Evolutionary conservation across 2,888 invertebrate species (phyloP).

Genomic region (Ceramica pisi): DNA sequence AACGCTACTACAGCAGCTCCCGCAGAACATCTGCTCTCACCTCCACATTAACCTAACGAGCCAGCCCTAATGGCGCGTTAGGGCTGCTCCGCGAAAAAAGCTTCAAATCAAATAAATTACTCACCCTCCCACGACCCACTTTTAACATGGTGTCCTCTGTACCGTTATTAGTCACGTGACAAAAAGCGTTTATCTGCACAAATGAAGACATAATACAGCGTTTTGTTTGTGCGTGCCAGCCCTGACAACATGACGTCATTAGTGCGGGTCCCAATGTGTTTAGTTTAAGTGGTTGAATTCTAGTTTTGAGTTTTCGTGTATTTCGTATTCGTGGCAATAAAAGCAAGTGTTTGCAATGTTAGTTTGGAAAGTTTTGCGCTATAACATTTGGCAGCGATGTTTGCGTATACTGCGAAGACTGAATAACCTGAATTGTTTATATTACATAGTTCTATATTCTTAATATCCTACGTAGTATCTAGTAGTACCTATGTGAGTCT

Average conservation of each 20-base stretch:
- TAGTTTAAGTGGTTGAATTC: conserved; percentile 58
- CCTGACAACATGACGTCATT: conserved; percentile 67
- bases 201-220: conserved; percentile 75
- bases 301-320: conserved; percentile 57
- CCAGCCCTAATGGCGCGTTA: conserved; percentile 87
- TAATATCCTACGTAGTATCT: neutral
- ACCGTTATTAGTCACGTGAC: conserved; percentile 83
- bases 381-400: conserved; percentile 31
- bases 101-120: conserved; percentile 87
- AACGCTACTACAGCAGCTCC: conserved; percentile 76
- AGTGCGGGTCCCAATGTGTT: conserved; percentile 62
- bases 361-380: conserved; percentile 50
- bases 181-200: conserved; percentile 82
- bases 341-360: conserved; percentile 60
- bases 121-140: conserved; percentile 81
- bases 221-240: conserved; percentile 68
- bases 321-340: conserved; percentile 60
- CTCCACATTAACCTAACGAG: conserved; percentile 90
- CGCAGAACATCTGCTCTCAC: conserved; percentile 86
- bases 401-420: conserved; percentile 12
- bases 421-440: conserved; percentile 10
- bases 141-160: conserved; percentile 79
- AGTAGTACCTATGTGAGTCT: neutral
- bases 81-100: conserved; percentile 82
- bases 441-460: neutral